phyloP scores from a whole-genome alignment of 2,113 vertebrate species.

The Naja naja region DNA sequence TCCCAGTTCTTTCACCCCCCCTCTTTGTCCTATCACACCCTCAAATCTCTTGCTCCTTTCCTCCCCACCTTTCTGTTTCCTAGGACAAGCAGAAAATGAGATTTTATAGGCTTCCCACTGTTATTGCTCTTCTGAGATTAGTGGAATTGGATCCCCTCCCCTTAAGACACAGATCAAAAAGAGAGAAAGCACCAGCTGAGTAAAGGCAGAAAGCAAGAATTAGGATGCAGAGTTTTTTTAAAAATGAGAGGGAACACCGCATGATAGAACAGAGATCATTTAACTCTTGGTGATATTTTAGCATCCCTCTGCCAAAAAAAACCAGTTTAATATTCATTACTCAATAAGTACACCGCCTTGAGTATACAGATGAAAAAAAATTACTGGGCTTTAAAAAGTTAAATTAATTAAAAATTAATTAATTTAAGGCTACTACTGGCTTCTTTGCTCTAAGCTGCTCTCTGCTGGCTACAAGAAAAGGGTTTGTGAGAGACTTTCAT shows the following conservation, averaged over 20 bases:
- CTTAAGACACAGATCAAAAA: conserved; percentile 55
- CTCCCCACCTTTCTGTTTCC: conserved; percentile 54
- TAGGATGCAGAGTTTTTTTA: conserved; percentile 19
- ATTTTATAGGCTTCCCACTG: conserved; percentile 59
- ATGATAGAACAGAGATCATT: neutral
- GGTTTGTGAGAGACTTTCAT: neutral
- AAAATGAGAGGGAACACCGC: neutral
- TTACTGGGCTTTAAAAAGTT: conserved; percentile 26
- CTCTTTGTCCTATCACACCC: conserved; percentile 50
- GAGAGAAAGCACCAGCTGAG: conserved; percentile 36
- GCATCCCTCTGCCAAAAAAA: conserved; percentile 15
- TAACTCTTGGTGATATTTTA: conserved; percentile 33
- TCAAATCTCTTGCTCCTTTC: conserved; percentile 46
- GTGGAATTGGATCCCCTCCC: conserved; percentile 62
- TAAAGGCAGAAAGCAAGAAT: neutral
- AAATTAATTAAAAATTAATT: neutral
- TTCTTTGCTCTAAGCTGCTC: neutral
- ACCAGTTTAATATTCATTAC: conserved; percentile 44
- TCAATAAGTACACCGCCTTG: conserved; percentile 18
- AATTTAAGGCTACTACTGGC: neutral
- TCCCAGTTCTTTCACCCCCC: conserved; percentile 52
- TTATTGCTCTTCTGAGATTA: conserved; percentile 65
- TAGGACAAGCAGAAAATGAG: conserved; percentile 60
- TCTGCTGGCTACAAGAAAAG: neutral
- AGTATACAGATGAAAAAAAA: conserved; percentile 4